Evolutionary conservation across 2,113 vertebrate genomes (phyloP), one percentile per base, ranked within the genome.

Genomic region (Corythornis madagascariensis): DNA sequence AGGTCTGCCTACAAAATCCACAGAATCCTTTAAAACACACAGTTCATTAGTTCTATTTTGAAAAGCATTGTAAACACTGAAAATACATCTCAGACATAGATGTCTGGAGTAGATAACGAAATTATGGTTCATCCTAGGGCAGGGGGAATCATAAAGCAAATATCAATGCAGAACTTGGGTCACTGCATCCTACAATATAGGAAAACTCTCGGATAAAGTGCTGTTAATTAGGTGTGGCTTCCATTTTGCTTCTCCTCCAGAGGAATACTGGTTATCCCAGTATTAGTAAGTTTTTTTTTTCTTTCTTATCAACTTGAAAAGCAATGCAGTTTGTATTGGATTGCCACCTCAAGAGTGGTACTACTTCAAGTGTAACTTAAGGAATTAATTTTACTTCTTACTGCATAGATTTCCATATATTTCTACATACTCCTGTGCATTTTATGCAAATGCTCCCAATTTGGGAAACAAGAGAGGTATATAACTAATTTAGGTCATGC

Each of bases 1-100:
- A 85, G 74, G 17, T 63, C 75, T 85, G 83, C 53, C 83, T 88
- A 26, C 90, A 79, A 95, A 89, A 15, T 73, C 77, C 59, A 55
- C 71, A 59, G 90, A 92, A 92, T 79, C 77, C 74, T 87, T 69
- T 76, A 90, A 90, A 93, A 70, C 70, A 78, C 90, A 90, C 86
- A 89, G 81, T 93, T 96, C 90, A 90, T 95, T 95, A 93, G 92
- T 18, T 90, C 66, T 90, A 73, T 90, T 94, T 93, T 92, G 86
- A 60, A 75, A 93, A 94, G 70, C 92, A 66, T 85, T 96, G 89
- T 79, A 95, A 94, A 95, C 90, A 92, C 70, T 11, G 12, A 86
- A 89, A 90, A 94, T 35, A 63, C 70, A 63, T 82, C 90, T 89
- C 92, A 93, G 93, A 69, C 45, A 9, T 50, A 78, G 77, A 84